These are phyloP conservation scores for Drosophila hydei DNA, from an alignment of 1,140 invertebrate species.

Conservation along the genomic window DNA sequence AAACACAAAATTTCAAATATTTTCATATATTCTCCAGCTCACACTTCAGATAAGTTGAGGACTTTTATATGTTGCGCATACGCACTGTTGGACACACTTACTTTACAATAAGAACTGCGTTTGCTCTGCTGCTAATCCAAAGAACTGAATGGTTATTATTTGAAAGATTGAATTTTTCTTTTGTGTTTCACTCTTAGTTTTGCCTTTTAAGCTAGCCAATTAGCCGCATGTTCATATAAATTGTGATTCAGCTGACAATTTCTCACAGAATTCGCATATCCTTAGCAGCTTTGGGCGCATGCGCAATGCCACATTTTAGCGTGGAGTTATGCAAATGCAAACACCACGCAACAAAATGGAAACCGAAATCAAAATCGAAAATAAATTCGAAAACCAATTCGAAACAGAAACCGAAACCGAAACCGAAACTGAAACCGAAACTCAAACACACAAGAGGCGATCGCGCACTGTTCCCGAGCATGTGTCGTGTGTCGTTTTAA, in stretches of 20 bases:
- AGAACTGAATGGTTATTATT: background rate
- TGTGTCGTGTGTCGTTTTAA: constrained; percentile 67
- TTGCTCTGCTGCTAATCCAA: constrained; percentile 51
- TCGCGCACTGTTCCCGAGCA: constrained; percentile 65
- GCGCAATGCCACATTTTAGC: constrained; percentile 13
- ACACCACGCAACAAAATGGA: constrained; percentile 18
- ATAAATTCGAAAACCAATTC: constrained; percentile 9
- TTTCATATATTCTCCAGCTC: background rate
- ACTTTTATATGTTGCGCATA: constrained; percentile 20
- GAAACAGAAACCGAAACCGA: constrained; percentile 8
- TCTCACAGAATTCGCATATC: constrained; percentile 1
- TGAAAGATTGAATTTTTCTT: constrained; percentile 5
- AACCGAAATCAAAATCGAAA: constrained; percentile 14
- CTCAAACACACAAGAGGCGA: constrained; percentile 42
- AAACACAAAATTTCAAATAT: background rate
- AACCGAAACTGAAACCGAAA: constrained; percentile 15
- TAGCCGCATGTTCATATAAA: constrained; percentile 44
- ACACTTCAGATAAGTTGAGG: too few species aligned
- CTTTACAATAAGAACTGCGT: constrained; percentile 1
- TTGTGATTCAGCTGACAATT: constrained; percentile 5
- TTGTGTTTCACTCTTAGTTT: constrained; percentile 16
- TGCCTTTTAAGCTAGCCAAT: constrained; percentile 9
- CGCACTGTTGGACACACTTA: constrained; percentile 48
- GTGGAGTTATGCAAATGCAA: constrained; percentile 18
- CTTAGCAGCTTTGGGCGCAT: constrained; percentile 1